Base-by-base conservation (phyloP, 2,797 vertebrate genomes). In the Enteromius thamalakanensis region DNA sequence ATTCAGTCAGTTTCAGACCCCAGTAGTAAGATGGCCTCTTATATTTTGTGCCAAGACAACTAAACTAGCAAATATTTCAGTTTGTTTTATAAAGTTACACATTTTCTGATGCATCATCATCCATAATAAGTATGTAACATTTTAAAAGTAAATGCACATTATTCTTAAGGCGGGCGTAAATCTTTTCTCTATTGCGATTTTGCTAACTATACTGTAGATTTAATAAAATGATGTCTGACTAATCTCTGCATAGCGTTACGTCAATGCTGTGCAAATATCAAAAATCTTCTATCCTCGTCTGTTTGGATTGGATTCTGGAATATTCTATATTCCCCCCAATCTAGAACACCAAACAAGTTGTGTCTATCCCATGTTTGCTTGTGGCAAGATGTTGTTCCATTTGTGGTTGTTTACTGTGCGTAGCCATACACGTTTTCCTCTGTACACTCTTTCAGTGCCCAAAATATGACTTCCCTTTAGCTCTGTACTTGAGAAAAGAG, bases 341-440 rank as follows among this genome's bases (percentile, higher is more conserved):
- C 90, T 89, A 86, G 87, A 80, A 89, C 86, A 89, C 93, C 88
- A 93, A 94, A 95, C 93, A 94, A 92, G 91, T 94, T 90, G 91
- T 92, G 94, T 93, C 94, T 93, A 92, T 94, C 49, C 92, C 90
- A 90, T 94, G 91, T 95, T 93, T 89, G 85, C 90, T 91, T 92
- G 92, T 47, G 93, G 94, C 90, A 85, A 81, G 88, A 93, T 94
- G 92, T 93, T 94, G 93, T 94, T 95, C 93, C 93, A 90, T 92
- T 90, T 93, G 94, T 93, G 95, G 94, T 94, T 95, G 93, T 95
- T 95, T 94, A 91, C 94, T 62, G 89, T 92, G 89, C 87, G 84
- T 88, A 91, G 89, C 92, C 92, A 91, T 93, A 92, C 93, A 94
- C 67, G 92, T 94, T 90, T 91, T 90, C 89, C 89, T 94, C 93